phyloP scores from a whole-genome alignment of 2,888 invertebrate species.

The Pristionchus entomophagus region DNA sequence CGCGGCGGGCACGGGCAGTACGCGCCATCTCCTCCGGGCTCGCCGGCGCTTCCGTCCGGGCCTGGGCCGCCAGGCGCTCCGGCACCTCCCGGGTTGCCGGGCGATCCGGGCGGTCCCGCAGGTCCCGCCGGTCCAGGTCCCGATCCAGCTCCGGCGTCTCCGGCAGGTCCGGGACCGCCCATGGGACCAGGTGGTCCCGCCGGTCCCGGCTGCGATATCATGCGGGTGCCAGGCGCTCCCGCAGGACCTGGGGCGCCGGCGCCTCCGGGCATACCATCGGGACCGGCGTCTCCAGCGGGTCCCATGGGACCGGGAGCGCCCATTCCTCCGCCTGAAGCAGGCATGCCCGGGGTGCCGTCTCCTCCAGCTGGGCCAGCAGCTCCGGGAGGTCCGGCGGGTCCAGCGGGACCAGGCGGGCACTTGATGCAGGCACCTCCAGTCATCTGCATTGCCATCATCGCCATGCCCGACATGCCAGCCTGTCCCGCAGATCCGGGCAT shows the following conservation, averaged over 20 bases:
- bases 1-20: slow-evolving; percentile 56
- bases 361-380: slow-evolving; percentile 1
- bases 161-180: slow-evolving; percentile 58
- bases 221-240: background rate
- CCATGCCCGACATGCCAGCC: slow-evolving; percentile 42
- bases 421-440: slow-evolving; percentile 45
- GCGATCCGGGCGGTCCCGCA: slow-evolving; percentile 60
- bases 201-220: slow-evolving; percentile 35
- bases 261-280: slow-evolving; percentile 43
- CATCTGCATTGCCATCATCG: slow-evolving; percentile 47
- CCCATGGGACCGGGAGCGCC: slow-evolving; percentile 27
- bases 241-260: slow-evolving; percentile 38
- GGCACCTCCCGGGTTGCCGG: slow-evolving; percentile 58
- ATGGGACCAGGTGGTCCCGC: background rate
- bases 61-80: slow-evolving; percentile 56
- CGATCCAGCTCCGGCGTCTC: slow-evolving; percentile 52
- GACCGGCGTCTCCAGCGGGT: slow-evolving; percentile 43
- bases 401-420: slow-evolving; percentile 41
- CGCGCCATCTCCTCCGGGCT: slow-evolving; percentile 50
- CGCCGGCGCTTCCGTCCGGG: slow-evolving; percentile 56
- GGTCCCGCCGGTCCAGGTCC: slow-evolving; percentile 60
- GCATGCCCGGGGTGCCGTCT: slow-evolving; percentile 6
- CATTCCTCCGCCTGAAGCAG: slow-evolving; percentile 15
- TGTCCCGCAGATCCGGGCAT: slow-evolving; percentile 31
- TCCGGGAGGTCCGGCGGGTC: slow-evolving; percentile 36